A percentile compares a stretch with the other conserved stretches of the same genome.
Conservation (phyloP, 2,888 invertebrate species). For the Siphonodentalium dalli region DNA sequence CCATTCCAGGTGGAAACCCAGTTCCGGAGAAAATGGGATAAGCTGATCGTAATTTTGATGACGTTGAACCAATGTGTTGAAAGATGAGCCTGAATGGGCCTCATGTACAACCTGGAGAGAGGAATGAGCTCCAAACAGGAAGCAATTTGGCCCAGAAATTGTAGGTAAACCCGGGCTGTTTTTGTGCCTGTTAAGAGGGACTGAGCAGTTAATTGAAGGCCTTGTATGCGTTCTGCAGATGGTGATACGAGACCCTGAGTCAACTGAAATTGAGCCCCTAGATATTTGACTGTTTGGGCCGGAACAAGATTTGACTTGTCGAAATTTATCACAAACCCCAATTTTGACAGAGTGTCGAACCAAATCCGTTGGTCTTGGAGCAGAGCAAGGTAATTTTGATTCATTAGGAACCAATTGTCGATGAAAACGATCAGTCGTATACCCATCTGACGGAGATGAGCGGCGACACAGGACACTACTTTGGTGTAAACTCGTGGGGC, state of each 20-base stretch:
- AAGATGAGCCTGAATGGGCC: too few species aligned
- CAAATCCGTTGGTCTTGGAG: conserved; percentile 10
- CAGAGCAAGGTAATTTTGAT: conserved; percentile 1
- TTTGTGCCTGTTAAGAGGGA: too few species aligned
- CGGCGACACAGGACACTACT: conserved; percentile 21
- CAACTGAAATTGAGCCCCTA: conserved; percentile 14
- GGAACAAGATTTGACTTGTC: conserved; percentile 18
- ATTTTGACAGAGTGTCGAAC: conserved; percentile 8
- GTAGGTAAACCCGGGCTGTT: too few species aligned
- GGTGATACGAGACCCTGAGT: conserved; percentile 13
- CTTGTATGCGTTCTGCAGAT: too few species aligned
- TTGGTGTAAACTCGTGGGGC: conserved; percentile 22
- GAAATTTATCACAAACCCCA: conserved; percentile 27
- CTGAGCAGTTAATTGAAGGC: too few species aligned
- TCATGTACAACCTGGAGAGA: too few species aligned
- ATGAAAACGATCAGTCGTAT: conserved; percentile 24
- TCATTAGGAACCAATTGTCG: conserved; percentile 26
- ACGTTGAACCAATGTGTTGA: too few species aligned
- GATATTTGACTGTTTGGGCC: conserved; percentile 15
- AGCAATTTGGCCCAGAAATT: too few species aligned
- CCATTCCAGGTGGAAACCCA: too few species aligned
- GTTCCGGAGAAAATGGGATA: too few species aligned
- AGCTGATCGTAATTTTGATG: too few species aligned
- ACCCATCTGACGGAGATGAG: conserved; percentile 6
- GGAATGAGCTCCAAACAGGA: too few species aligned